These are phyloP conservation scores for Ischnura elegans DNA, from an alignment of 2,888 invertebrate genomes.

Conservation along the genomic window DNA sequence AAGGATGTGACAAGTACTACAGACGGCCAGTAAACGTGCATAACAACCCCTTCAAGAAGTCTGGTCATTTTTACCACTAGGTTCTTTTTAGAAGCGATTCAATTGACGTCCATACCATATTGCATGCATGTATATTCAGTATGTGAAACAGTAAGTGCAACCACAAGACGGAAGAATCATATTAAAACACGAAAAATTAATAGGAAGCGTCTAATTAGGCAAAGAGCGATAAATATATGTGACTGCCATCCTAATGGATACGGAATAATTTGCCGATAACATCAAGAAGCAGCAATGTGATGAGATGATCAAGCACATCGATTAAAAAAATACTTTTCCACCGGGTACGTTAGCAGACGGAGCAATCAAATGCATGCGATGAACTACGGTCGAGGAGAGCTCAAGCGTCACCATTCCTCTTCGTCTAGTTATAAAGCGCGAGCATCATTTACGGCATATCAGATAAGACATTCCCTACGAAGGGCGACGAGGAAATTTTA, in stretches of 20 bases:
- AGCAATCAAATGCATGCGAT: background rate
- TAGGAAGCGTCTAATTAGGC: background rate
- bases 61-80: background rate
- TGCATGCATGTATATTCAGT: background rate
- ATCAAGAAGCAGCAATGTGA: background rate
- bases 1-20: background rate
- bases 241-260: background rate
- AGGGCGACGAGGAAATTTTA: background rate
- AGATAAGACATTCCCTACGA: background rate
- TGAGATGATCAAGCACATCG: no score
- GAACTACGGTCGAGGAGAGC: background rate
- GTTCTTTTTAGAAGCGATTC: background rate
- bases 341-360: background rate
- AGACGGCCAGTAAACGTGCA: background rate
- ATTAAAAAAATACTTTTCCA: no score
- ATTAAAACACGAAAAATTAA: background rate
- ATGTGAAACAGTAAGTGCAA: background rate
- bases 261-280: background rate
- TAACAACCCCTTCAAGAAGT: background rate
- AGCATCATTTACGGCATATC: background rate
- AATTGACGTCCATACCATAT: background rate
- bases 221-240: background rate
- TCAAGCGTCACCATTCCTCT: background rate
- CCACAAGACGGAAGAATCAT: background rate
- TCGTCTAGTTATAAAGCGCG: background rate